Percentiles rank a stretch among this genome's conserved stretches.
Conservation (phyloP, 2,797 vertebrate genomes). For the Poecilia gillii region DNA sequence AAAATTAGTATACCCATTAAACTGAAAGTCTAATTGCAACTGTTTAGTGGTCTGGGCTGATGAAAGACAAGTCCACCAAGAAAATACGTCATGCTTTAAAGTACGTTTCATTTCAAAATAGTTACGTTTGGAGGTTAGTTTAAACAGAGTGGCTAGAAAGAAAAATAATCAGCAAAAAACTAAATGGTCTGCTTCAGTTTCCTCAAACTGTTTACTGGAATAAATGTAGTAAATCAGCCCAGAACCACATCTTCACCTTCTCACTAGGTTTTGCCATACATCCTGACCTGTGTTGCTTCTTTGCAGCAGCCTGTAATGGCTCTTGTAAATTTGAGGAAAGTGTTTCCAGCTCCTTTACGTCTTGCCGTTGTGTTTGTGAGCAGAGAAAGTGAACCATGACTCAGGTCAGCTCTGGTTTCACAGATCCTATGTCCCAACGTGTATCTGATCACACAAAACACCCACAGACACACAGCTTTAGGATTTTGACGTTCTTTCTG, state of each 20-base stretch:
- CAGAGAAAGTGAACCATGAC: constrained; percentile 70
- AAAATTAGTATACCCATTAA: not conserved
- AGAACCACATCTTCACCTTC: constrained; percentile 3
- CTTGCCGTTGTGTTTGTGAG: constrained; percentile 43
- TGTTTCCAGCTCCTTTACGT: constrained; percentile 45
- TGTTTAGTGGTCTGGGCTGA: constrained; percentile 4
- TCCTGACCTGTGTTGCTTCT: not conserved
- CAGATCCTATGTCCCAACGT: constrained; percentile 59
- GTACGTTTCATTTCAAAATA: not conserved
- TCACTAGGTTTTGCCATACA: not conserved
- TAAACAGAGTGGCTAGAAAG: not conserved
- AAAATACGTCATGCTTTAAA: not conserved
- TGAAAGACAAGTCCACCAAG: constrained; percentile 5
- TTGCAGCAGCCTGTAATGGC: constrained; percentile 30
- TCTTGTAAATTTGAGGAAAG: constrained; percentile 49
- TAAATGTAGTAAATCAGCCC: not conserved
- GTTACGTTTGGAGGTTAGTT: not conserved
- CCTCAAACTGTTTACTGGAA: not conserved
- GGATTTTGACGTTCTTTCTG: not conserved
- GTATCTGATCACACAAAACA: constrained; percentile 16
- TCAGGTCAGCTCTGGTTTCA: constrained; percentile 65
- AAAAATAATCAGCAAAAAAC: not conserved
- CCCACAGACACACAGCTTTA: not conserved
- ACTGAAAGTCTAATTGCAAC: not conserved
- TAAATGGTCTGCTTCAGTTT: constrained; percentile 12